Evolutionary conservation across 1,140 invertebrate species (phyloP).

Genomic region (Mya arenaria): DNA sequence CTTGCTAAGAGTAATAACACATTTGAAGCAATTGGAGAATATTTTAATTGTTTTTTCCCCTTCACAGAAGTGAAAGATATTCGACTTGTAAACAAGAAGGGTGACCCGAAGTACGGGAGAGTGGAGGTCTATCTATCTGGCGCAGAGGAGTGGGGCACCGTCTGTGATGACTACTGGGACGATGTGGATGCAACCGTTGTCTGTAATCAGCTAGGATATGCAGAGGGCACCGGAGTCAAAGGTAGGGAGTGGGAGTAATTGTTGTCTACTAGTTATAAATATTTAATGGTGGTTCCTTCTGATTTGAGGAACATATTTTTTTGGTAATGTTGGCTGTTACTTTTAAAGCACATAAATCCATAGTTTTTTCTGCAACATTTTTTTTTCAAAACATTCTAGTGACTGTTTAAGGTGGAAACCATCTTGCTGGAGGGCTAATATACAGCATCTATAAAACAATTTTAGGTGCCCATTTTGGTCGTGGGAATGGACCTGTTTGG

Average conservation of each 20-base stretch:
- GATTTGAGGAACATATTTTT: not conserved
- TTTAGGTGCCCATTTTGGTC: slow-evolving; percentile 34
- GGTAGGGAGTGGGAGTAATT: not conserved
- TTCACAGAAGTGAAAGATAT: slow-evolving; percentile 51
- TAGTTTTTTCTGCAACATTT: too few species aligned
- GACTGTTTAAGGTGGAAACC: too few species aligned
- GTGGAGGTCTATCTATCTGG: slow-evolving; percentile 58
- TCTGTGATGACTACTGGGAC: slow-evolving; percentile 61
- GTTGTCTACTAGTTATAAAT: not conserved
- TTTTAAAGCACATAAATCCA: too few species aligned
- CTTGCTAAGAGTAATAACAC: too few species aligned
- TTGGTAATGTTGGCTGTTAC: too few species aligned
- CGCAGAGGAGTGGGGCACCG: slow-evolving; percentile 56
- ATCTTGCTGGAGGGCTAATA: too few species aligned
- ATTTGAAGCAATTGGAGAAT: too few species aligned
- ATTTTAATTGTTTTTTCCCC: too few species aligned
- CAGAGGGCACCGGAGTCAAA: slow-evolving; percentile 42
- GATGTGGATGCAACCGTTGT: slow-evolving; percentile 57
- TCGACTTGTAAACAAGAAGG: slow-evolving; percentile 33
- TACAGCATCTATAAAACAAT: too few species aligned
- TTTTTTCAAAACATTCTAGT: too few species aligned
- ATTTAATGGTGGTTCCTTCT: not conserved
- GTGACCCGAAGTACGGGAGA: slow-evolving; percentile 39
- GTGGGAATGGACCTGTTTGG: slow-evolving; percentile 68
- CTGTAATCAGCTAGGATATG: slow-evolving; percentile 52